phyloP scores from a whole-genome alignment of 2,888 invertebrate genomes.

The Cactoblastis cactorum region DNA sequence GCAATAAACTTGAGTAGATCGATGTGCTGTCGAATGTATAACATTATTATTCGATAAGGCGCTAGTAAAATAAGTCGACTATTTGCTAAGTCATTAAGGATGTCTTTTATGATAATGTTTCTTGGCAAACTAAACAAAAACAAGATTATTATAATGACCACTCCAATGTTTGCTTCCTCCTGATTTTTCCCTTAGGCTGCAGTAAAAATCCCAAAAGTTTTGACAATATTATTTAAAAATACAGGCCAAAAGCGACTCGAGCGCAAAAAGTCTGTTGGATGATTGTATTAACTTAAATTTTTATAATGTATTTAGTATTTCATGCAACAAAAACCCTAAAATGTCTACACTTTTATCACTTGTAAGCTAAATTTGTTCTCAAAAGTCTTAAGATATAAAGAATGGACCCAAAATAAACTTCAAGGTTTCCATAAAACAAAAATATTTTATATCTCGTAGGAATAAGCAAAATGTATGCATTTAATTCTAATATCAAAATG shows the following conservation, averaged over 20 bases:
- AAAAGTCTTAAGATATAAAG: not conserved
- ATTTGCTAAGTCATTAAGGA: not conserved
- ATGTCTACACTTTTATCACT: too few relatives aligned
- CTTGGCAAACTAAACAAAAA: slow-evolving; percentile 1
- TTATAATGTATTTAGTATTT: too few relatives aligned
- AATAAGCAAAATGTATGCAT: not conserved
- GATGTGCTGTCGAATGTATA: not conserved
- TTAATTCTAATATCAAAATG: not conserved
- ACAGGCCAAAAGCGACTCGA: too few relatives aligned
- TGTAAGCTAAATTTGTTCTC: too few relatives aligned
- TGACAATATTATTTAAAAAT: too few relatives aligned
- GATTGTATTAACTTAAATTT: too few relatives aligned
- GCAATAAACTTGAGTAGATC: not conserved
- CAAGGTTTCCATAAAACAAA: not conserved
- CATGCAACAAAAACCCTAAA: too few relatives aligned
- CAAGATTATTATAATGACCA: slow-evolving; percentile 5
- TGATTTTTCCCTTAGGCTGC: not conserved
- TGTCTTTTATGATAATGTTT: not conserved
- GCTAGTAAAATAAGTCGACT: not conserved
- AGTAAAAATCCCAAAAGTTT: not conserved
- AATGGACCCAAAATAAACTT: too few relatives aligned
- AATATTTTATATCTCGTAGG: not conserved
- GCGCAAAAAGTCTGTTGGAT: too few relatives aligned
- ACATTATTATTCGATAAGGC: not conserved
- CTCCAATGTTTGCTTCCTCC: not conserved